Percentiles rank a stretch among this genome's conserved stretches.
Evolutionary conservation across 2,113 vertebrate species (phyloP).

Genomic region (Nannobrachium achirus): DNA sequence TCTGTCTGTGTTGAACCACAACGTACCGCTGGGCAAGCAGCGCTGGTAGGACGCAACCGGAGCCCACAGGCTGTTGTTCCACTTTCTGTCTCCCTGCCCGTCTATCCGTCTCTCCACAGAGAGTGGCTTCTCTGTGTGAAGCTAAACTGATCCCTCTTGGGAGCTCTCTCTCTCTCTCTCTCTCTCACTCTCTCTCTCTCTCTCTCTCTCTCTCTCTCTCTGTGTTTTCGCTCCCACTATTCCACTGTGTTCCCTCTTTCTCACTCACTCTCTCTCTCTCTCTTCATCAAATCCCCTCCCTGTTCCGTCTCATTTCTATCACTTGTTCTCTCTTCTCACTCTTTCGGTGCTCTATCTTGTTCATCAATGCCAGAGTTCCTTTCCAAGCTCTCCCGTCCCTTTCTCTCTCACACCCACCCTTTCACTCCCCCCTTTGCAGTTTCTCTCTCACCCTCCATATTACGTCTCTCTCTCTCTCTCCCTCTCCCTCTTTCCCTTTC

Average conservation of each 20-base stretch:
- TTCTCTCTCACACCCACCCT: not conserved
- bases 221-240: no score
- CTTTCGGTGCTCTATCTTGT: conserved; percentile 9
- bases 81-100: not conserved
- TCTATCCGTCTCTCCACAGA: not conserved
- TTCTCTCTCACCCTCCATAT: not conserved
- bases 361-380: conserved; percentile 23
- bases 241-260: no score
- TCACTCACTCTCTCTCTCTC: conserved; percentile 41
- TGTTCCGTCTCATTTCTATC: not conserved
- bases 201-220: conserved; percentile 38
- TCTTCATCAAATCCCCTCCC: not conserved
- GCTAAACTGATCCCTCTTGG: not conserved
- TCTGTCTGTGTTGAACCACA: not conserved
- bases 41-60: no score
- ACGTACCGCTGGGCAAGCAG: no score
- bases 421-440: not conserved
- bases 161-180: conserved; percentile 22
- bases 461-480: no score
- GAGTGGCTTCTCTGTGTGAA: not conserved
- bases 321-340: not conserved
- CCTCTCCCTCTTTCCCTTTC: not conserved
- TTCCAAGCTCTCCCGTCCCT: not conserved
- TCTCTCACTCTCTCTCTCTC: conserved; percentile 18
- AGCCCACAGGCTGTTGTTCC: no score